Base-by-base conservation (phyloP, 2,113 vertebrate genomes). In the Vulpes lagopus region DNA sequence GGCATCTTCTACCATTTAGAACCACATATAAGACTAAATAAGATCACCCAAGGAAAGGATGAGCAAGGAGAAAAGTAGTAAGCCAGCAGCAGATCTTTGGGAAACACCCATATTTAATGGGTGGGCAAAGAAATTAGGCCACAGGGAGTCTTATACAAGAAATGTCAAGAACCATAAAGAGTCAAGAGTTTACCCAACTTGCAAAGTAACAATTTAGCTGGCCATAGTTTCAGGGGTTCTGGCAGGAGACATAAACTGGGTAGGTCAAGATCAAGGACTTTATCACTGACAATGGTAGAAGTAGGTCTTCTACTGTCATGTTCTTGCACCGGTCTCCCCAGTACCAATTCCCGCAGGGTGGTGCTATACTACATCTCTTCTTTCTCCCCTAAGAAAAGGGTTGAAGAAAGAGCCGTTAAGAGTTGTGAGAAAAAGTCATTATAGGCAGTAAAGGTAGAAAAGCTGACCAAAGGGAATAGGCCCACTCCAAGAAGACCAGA, bases 21-120 rank as follows among this genome's bases (percentile, higher is more conserved):
- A 91, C 43, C n/a, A 57, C 8, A 51, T 57, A 16, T 15, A 0
- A 88, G 32, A 69, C 49, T 64, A 91, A 86, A 76, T 76, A 51
- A 76, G 19, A 82, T 83, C 30, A 59, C n/a, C 9, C 14, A 64
- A 7, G 7, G 17, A 89, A 89, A 91, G 43, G 2, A 90, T 53
- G 53, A 82, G 89, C 11, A 8, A 74, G 94, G 22, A 43, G 22
- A 78, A 89, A 64, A 86, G 19, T 43, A 69, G 10, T 73, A 35
- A 89, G 15, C 25, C 64, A 80, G 73, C 84, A 11, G 87, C 59
- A 95, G 87, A 95, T 91, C 82, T 96, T 95, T 74, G 51, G 38
- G 38, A 90, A 64, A 35, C 32, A 79, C 11, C 17, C 55, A 62
- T 38, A n/a, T 30, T 60, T 60, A 71, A 83, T 64, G 17, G 14